Evolutionary conservation across 2,888 invertebrate species (phyloP), one percentile per base, ranked within the genome.

Genomic region (Miltochrista miniata): DNA sequence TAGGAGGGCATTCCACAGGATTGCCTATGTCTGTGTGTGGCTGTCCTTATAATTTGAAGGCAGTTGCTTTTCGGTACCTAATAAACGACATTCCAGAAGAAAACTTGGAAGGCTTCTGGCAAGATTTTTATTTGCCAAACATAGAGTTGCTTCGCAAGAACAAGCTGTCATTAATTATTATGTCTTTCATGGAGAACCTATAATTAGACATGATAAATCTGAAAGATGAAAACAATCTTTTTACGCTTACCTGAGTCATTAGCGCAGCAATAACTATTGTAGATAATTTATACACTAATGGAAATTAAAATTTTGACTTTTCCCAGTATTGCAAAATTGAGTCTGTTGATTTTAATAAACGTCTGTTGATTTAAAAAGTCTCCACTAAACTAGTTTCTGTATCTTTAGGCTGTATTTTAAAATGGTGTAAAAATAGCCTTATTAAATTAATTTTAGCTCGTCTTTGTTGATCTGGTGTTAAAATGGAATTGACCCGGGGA

Each of bases 221-320:
- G 11, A 52, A 18, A n/a, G 48, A 52, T 0, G 49, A 51, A 46
- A 56, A 51, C 37, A 56, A 46, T 34, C 56, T 43, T 41, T 49
- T 51, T 1, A 52, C 51, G 13, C 56, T 56, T 0, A 56, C 56
- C 49, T 56, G 46, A 10, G 51, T 56, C 40, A 50, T 46, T 33
- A 46, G 49, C 38, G 49, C 31, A 7, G 50, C 46, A 7, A 56
- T 14, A 18, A 56, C 53, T 29, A 53, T 45, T 15, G 9, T 44
- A 1, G 53, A 36, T 56, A 56, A 33, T 46, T 51, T 37, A 35
- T 45, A 50, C n/a, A 45, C 30, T n/a, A 7, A 41, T 13, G 47
- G 50, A 37, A 43, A 54, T 40, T 50, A 49, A 18, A 37, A 2
- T 33, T 38, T 36, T 18, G 34, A 31, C 11, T 35, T 43, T 44